Evolutionary conservation across 2,888 invertebrate genomes (phyloP).

Genomic region (Itoplectis maculator): DNA sequence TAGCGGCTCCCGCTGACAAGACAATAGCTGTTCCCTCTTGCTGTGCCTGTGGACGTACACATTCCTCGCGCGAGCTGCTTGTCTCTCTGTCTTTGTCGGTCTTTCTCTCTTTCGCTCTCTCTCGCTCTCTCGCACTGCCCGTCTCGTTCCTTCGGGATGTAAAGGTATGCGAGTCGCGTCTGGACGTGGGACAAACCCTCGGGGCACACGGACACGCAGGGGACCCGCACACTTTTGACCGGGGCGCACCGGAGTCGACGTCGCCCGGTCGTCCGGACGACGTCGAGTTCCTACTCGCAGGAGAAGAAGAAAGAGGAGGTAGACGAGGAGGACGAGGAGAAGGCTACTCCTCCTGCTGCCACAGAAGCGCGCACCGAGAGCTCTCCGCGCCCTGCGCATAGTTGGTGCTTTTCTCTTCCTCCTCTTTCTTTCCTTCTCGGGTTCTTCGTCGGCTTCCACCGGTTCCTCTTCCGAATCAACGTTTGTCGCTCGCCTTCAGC

Average conservation of each 20-base stretch:
- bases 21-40: constrained; percentile 82
- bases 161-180: constrained; percentile 48
- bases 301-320: too few species aligned
- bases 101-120: constrained; percentile 18
- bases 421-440: constrained; percentile 58
- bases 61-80: constrained; percentile 63
- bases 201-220: constrained; percentile 13
- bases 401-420: background rate
- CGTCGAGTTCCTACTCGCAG: too few species aligned
- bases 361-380: too few species aligned
- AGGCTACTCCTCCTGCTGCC: constrained; percentile 33
- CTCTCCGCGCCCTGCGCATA: constrained; percentile 19
- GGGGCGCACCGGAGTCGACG: constrained; percentile 16
- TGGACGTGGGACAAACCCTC: constrained; percentile 41
- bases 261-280: constrained; percentile 38
- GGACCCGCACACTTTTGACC: background rate
- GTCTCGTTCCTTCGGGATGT: constrained; percentile 40
- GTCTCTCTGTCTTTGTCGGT: constrained; percentile 24
- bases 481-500: constrained; percentile 73
- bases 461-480: constrained; percentile 54
- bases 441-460: constrained; percentile 57
- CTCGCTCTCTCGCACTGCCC: background rate
- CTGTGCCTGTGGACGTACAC: constrained; percentile 78
- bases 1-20: constrained; percentile 83
- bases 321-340: too few species aligned